phyloP scores from a whole-genome alignment of 2,888 invertebrate species.

The Odontothrips loti region DNA sequence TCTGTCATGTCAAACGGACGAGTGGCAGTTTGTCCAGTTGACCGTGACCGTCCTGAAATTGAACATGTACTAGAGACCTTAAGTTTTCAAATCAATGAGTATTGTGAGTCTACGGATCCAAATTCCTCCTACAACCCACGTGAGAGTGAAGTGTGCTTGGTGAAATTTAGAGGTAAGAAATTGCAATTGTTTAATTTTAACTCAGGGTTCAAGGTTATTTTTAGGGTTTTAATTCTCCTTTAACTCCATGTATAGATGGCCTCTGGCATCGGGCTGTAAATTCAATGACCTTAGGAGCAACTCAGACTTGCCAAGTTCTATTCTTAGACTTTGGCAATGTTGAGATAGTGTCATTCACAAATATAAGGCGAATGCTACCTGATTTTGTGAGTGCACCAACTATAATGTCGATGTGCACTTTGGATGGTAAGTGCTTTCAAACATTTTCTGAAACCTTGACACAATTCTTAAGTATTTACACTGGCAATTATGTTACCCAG shows the following conservation, averaged over 20 bases:
- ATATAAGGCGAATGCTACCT: conserved; percentile 44
- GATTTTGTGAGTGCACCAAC: conserved; percentile 42
- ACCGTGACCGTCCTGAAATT: neutral
- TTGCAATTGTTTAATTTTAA: neutral
- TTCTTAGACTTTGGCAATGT: conserved; percentile 46
- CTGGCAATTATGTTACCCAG: neutral
- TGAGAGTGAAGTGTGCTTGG: conserved; percentile 44
- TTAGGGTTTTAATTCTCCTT: neutral
- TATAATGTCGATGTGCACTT: neutral
- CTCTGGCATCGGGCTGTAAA: conserved; percentile 45
- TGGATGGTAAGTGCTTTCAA: neutral
- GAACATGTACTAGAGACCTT: neutral
- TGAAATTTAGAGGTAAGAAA: conserved; percentile 39
- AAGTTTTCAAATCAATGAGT: conserved; percentile 41
- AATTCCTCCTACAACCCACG: conserved; percentile 44
- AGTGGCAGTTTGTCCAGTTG: neutral
- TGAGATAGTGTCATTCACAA: conserved; percentile 40
- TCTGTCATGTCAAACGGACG: neutral
- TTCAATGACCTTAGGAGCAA: conserved; percentile 35
- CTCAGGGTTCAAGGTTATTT: neutral
- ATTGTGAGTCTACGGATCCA: conserved; percentile 39
- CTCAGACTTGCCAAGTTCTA: conserved; percentile 39
- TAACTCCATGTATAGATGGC: conserved; percentile 24
- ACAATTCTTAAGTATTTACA: neutral
- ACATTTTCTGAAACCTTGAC: neutral